phyloP scores from a whole-genome alignment of 2,888 invertebrate genomes.

The Eudasyphora cyanicolor region DNA sequence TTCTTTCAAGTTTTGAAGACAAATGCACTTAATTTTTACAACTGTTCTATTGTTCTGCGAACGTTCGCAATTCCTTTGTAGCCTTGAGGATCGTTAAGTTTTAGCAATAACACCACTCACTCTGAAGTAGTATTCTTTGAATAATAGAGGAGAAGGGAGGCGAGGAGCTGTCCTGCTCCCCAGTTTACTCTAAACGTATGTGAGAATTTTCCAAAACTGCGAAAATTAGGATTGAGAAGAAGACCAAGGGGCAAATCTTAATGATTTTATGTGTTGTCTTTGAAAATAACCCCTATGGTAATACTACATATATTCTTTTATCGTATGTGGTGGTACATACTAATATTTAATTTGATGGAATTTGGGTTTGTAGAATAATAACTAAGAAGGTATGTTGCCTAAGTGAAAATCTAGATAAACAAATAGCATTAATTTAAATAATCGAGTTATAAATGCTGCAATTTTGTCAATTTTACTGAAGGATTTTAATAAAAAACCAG shows the following conservation, averaged over 20 bases:
- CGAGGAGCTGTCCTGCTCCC: not conserved
- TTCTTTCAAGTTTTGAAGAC: constrained; percentile 20
- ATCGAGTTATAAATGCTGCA: too few relatives aligned
- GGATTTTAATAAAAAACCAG: too few relatives aligned
- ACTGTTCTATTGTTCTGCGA: constrained; percentile 22
- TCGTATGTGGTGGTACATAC: too few relatives aligned
- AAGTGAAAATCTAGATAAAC: too few relatives aligned
- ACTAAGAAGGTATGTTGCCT: too few relatives aligned
- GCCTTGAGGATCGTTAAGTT: constrained; percentile 53
- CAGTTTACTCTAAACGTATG: not conserved
- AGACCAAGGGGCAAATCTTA: constrained; percentile 9
- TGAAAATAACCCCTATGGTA: constrained; percentile 20
- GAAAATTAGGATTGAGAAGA: not conserved
- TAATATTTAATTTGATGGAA: too few relatives aligned
- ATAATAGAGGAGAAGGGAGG: not conserved
- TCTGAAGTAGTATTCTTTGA: not conserved
- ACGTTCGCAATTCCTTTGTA: constrained; percentile 24
- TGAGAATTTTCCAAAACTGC: not conserved
- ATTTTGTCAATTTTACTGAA: too few relatives aligned
- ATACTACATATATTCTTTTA: too few relatives aligned
- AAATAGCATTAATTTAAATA: too few relatives aligned
- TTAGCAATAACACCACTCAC: constrained; percentile 11
- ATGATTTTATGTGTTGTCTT: constrained; percentile 37
- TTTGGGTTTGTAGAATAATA: too few relatives aligned
- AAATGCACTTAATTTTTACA: constrained; percentile 54